Evolutionary conservation across 2,888 invertebrate genomes (phyloP).

Genomic region (Ptychoptera albimana): DNA sequence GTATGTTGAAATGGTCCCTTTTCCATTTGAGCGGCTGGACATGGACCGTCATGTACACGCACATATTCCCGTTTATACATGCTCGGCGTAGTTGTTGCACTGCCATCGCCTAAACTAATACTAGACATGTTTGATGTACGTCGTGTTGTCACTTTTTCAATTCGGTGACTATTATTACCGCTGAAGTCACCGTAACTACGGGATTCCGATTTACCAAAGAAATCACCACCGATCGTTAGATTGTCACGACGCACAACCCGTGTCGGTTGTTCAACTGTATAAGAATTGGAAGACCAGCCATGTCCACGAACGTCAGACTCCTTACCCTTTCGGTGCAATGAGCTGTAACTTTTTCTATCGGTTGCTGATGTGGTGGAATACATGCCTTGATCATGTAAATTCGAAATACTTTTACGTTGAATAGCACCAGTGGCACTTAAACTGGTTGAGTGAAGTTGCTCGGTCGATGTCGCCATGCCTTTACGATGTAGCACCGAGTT

Average conservation of each 20-base stretch:
- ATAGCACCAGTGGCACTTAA: conserved; percentile 56
- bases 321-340: conserved; percentile 54
- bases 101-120: conserved; percentile 55
- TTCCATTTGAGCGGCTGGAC: conserved; percentile 50
- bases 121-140: conserved; percentile 51
- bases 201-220: conserved; percentile 57
- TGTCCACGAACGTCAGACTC: conserved; percentile 34
- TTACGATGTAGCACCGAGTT: conserved; percentile 69
- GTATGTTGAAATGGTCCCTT: conserved; percentile 72
- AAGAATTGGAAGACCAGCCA: conserved; percentile 35
- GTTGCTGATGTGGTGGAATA: conserved; percentile 48
- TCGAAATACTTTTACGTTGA: conserved; percentile 65
- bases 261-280: conserved; percentile 43
- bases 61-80: conserved; percentile 63
- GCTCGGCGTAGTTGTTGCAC: conserved; percentile 38
- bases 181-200: conserved; percentile 53
- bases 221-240: conserved; percentile 52
- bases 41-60: conserved; percentile 52
- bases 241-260: conserved; percentile 47
- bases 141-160: conserved; percentile 16
- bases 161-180: conserved; percentile 12
- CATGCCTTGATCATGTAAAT: conserved; percentile 57
- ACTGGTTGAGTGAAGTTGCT: conserved; percentile 49
- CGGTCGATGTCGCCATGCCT: conserved; percentile 47
- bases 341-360: conserved; percentile 62